Conservation (phyloP, 2,113 vertebrate genomes). For the Anhinga rufa region DNA sequence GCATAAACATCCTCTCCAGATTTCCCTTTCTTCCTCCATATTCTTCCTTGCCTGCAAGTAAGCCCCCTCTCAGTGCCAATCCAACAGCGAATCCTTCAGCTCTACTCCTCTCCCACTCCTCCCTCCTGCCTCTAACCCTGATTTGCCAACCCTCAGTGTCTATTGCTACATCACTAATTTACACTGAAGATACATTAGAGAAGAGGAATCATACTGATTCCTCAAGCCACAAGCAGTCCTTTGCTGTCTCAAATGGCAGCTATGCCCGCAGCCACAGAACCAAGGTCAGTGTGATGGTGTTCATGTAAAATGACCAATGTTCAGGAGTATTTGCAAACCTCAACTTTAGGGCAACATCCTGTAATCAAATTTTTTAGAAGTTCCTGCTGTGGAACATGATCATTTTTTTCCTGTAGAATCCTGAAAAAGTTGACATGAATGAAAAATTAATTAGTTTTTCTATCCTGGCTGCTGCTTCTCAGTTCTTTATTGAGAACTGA, state of each 20-base stretch:
- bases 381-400: background rate
- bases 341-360: background rate
- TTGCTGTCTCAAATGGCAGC: background rate
- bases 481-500: background rate
- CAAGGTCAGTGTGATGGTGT: background rate
- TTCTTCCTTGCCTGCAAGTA: background rate
- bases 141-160: background rate
- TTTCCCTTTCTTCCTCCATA: background rate
- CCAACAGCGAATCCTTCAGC: fast-evolving
- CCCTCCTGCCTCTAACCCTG: no score
- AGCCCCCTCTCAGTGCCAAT: background rate
- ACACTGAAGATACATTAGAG: background rate
- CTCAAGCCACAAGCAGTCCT: background rate
- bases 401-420: background rate
- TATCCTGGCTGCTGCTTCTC: background rate
- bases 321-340: background rate
- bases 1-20: background rate
- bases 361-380: background rate
- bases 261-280: background rate
- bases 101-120: background rate
- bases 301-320: background rate
- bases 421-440: background rate
- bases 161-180: background rate
- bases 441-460: background rate
- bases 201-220: background rate